These are phyloP conservation scores for Polypedilum vanderplanki DNA, from an alignment of 1,140 invertebrate species.

Conservation along the genomic window DNA sequence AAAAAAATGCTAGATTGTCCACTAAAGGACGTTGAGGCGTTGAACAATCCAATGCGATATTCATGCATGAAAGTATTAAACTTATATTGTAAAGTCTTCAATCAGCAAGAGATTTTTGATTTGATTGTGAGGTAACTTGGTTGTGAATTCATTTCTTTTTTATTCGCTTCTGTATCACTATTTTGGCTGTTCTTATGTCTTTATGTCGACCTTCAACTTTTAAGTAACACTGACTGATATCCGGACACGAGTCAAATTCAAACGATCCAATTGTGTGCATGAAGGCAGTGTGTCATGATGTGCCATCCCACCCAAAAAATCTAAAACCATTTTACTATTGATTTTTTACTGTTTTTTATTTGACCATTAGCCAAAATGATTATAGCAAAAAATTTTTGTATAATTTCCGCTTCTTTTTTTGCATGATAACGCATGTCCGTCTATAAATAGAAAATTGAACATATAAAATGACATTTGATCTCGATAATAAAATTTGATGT, in stretches of 20 bases:
- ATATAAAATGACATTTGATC: slow-evolving; percentile 3
- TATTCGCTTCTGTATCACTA: slow-evolving; percentile 10
- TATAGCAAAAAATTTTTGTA: too few species aligned
- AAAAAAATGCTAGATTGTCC: slow-evolving; percentile 45
- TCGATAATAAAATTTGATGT: not conserved
- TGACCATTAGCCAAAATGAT: too few species aligned
- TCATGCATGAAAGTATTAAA: slow-evolving; percentile 71
- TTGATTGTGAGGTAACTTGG: slow-evolving; percentile 65
- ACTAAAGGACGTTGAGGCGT: slow-evolving; percentile 44
- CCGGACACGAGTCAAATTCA: not conserved
- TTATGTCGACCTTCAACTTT: slow-evolving; percentile 23
- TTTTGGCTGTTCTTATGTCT: not conserved
- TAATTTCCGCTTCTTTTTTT: not conserved
- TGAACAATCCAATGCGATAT: slow-evolving; percentile 56
- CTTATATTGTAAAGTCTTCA: slow-evolving; percentile 76
- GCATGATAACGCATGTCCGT: slow-evolving; percentile 16
- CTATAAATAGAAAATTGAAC: not conserved
- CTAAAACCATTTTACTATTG: too few species aligned
- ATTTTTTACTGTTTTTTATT: too few species aligned
- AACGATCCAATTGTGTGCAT: slow-evolving; percentile 10
- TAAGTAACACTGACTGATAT: slow-evolving; percentile 1
- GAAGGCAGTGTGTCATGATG: not conserved
- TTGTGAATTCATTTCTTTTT: slow-evolving; percentile 26
- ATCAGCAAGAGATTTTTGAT: slow-evolving; percentile 66
- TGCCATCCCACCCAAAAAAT: too few species aligned